A percentile compares a stretch with the other conserved stretches of the same genome.
Evolutionary conservation across 37 sponge, comb jelly and placozoan species (phyloP).

Genomic region (Ephydatia muelleri): DNA sequence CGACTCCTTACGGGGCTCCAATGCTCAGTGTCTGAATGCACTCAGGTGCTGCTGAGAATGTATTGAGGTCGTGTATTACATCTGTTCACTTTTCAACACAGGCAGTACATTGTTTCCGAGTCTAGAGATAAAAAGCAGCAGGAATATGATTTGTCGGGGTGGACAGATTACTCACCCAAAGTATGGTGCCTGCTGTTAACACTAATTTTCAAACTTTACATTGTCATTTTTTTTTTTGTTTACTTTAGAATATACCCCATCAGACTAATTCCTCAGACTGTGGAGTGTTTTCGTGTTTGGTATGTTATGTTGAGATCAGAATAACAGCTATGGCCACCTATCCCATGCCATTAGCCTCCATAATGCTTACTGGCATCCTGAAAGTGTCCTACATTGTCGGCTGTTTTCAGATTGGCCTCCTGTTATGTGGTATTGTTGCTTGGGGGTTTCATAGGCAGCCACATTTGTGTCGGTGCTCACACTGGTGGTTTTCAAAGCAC

Average conservation of each 20-base stretch:
- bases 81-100: constrained; percentile 1
- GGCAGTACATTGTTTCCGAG: constrained; percentile 67
- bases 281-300: constrained; percentile 96
- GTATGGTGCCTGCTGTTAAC: constrained; percentile 10
- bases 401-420: background rate
- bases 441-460: background rate
- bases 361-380: background rate
- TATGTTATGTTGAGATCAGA: constrained; percentile 16
- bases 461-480: background rate
- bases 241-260: constrained; percentile 82
- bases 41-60: too few relatives aligned
- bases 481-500: background rate
- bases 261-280: constrained; percentile 94
- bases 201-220: background rate
- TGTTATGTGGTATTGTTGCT: background rate
- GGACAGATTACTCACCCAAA: constrained; percentile 53
- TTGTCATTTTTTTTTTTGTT: background rate
- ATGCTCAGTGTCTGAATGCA: constrained; percentile 57
- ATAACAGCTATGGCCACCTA: background rate
- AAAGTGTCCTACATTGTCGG: background rate
- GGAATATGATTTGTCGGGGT: constrained; percentile 32
- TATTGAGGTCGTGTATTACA: too few relatives aligned
- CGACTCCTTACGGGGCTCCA: constrained; percentile 85
- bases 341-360: background rate
- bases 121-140: constrained; percentile 69